These are phyloP conservation scores for Podilymbus podiceps DNA, from an alignment of 2,113 vertebrate species.

Conservation along the genomic window DNA sequence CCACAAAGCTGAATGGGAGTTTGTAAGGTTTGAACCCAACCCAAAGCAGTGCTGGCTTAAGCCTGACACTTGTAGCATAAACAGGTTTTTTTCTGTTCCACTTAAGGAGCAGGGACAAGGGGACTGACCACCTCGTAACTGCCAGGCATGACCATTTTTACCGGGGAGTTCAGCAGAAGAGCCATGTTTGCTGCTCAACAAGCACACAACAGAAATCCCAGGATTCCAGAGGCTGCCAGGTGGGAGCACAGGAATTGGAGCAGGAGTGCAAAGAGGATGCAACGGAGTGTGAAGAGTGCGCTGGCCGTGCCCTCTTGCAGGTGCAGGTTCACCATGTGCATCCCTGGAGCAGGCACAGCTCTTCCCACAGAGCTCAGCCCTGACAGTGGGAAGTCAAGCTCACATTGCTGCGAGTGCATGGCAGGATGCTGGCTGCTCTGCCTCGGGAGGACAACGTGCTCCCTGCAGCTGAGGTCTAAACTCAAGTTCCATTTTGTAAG, in stretches of 20 bases:
- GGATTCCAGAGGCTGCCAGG: not conserved
- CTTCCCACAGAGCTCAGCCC: not conserved
- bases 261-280: not conserved
- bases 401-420: rapidly evolving
- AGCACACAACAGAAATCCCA: not conserved
- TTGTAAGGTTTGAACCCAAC: not conserved
- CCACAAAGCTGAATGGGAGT: not conserved
- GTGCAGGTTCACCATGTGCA: no score
- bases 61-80: not conserved
- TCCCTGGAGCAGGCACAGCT: not conserved
- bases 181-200: not conserved
- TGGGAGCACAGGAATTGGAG: not conserved
- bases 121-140: no score
- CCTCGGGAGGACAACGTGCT: not conserved
- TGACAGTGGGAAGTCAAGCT: not conserved
- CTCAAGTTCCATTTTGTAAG: not conserved
- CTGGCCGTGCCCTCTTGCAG: not conserved
- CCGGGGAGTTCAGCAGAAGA: not conserved
- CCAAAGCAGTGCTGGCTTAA: not conserved
- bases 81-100: not conserved
- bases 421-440: not conserved
- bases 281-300: not conserved
- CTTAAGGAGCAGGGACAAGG: not conserved
- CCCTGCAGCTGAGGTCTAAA: not conserved
- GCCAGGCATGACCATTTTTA: not conserved